Evolutionary conservation across 1,140 invertebrate genomes (phyloP), one percentile per base, ranked within the genome.

Genomic region (Pachypeltis micranthus): DNA sequence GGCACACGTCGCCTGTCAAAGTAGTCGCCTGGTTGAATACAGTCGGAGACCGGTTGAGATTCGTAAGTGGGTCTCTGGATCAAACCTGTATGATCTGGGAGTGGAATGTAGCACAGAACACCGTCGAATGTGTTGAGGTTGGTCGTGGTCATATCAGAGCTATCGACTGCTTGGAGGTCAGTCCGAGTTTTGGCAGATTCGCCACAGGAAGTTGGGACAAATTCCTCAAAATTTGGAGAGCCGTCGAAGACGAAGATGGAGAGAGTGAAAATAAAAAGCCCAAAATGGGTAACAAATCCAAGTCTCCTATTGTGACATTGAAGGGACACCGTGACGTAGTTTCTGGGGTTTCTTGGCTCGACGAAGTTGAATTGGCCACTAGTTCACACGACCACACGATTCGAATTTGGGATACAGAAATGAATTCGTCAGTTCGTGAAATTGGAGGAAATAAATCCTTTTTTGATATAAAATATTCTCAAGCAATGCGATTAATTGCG

Each of bases 341-440:
- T 4, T 91, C 90, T 4, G 83, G 84, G 0, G 80, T 92, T 0
- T 78, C 83, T 47, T 99, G 94, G 93, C 81, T 88, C 63, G 85
- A 87, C 64, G 78, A 77, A 59, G 77, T 83, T 44, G 85, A 84
- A 62, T 72, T 97, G 1, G 80, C 90, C 14, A 93, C 92, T 0
- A 89, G 88, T 1, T 89, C 90, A 0, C 96, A 94, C 93, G 96
- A 99, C 79, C 94, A 98, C 70, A 92, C 93, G 0, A 76, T 99
- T 10, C 87, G 90, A 74, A 70, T 96, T 2, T 99, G 96, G 96
- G 95, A 99, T 77, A 78, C 90, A 24, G 85, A 93, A 74, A 73
- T 90, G 28, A 87, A 85, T 62, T 88, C 85, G 14, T 83, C 91
- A 7, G 90, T 89, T 72, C 80, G 83, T 44, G 89, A 93, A 74